Evolutionary conservation across 2,797 vertebrate genomes (phyloP).

Genomic region (Sphenodon punctatus): DNA sequence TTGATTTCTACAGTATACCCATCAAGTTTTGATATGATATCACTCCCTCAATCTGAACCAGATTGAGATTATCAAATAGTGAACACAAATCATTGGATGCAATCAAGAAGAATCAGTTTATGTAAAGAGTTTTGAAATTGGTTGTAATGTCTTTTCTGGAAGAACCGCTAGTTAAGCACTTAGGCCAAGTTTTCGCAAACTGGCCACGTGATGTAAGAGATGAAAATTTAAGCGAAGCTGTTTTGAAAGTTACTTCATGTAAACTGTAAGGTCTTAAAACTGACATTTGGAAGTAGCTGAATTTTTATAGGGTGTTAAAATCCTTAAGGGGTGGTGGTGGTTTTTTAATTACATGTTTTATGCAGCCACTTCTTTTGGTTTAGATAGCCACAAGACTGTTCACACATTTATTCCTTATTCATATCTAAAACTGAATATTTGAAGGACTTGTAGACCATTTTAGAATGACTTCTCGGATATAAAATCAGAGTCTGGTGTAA

Average conservation of each 20-base stretch:
- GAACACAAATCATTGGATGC: background rate
- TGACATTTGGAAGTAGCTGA: background rate
- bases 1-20: background rate
- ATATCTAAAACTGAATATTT: background rate
- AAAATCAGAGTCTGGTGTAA: background rate
- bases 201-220: background rate
- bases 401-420: background rate
- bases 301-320: background rate
- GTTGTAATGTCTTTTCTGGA: background rate
- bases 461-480: background rate
- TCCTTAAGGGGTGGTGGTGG: background rate
- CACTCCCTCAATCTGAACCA: background rate
- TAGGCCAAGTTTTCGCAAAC: background rate
- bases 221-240: background rate
- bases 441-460: background rate
- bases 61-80: background rate
- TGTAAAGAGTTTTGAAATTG: background rate
- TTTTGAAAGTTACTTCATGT: background rate
- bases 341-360: no score
- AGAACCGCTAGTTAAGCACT: background rate
- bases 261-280: no score
- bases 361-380: background rate
- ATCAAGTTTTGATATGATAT: background rate
- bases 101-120: background rate
- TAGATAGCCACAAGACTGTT: background rate